Evolutionary conservation across 2,113 vertebrate genomes (phyloP).

Genomic region (Ptilorrhoa leucosticta): DNA sequence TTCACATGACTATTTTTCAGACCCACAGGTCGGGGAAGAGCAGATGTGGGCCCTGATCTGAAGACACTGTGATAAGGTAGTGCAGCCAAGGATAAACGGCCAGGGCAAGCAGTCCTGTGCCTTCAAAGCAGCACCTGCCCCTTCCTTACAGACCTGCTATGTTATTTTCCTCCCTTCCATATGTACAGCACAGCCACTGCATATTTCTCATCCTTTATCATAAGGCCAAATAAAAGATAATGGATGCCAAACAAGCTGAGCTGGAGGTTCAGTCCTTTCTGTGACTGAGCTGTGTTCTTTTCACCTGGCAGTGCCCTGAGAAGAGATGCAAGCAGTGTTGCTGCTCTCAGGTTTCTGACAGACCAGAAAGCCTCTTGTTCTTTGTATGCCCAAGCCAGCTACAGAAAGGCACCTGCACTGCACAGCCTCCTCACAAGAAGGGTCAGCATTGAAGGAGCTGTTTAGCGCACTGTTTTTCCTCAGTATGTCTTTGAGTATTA

Average conservation of each 20-base stretch:
- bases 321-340: background rate
- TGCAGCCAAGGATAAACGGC: background rate
- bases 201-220: background rate
- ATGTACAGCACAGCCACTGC: too few relatives aligned
- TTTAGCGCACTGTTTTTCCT: background rate
- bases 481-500: background rate
- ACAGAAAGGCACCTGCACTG: background rate
- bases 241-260: background rate
- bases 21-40: background rate
- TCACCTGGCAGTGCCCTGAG: background rate
- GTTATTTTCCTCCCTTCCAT: background rate
- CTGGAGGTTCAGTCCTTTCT: background rate
- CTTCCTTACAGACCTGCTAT: background rate
- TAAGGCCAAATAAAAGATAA: background rate
- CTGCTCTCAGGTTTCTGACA: background rate
- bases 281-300: background rate
- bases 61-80: background rate
- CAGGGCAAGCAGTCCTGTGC: background rate
- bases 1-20: background rate
- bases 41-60: accelerated
- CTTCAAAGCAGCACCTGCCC: background rate
- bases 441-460: background rate
- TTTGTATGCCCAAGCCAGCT: accelerated
- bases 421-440: background rate
- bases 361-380: background rate